phyloP scores from a whole-genome alignment of 2,113 vertebrate genomes.

The Fregata magnificens region DNA sequence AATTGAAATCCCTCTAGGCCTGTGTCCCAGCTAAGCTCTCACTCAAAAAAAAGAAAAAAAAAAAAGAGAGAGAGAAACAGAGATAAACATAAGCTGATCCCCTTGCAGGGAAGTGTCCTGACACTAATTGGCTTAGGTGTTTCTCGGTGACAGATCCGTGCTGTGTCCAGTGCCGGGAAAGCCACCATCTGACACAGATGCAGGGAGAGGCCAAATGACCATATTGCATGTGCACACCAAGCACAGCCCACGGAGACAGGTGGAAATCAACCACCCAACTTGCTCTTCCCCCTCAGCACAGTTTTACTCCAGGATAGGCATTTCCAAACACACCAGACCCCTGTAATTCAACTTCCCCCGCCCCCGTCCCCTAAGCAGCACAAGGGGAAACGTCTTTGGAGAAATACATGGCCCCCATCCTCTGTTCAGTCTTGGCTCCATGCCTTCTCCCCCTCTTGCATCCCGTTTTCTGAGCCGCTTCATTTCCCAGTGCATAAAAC shows the following conservation, averaged over 20 bases:
- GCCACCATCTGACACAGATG: neutral
- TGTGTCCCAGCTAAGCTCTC: neutral
- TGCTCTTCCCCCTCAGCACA: neutral
- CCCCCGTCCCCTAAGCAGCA: fast-evolving
- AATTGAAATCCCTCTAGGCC: neutral
- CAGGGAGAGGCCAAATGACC: neutral
- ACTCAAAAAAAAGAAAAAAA: neutral
- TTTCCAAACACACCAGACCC: neutral
- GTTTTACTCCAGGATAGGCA: neutral
- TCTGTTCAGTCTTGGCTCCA: neutral
- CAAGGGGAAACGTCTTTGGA: neutral
- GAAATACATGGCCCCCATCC: neutral
- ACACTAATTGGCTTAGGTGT: neutral
- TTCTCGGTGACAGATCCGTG: neutral
- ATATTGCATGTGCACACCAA: fast-evolving
- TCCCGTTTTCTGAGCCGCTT: neutral
- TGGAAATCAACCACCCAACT: fast-evolving
- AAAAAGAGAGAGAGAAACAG: neutral
- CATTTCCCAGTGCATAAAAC: neutral
- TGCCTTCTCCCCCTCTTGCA: neutral
- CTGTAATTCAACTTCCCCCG: fast-evolving
- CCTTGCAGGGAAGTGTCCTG: neutral
- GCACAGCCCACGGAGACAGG: neutral
- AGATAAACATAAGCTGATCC: neutral
- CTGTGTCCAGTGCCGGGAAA: neutral